Evolutionary conservation across 2,113 vertebrate species (phyloP).

Genomic region (Psittacula cyanocephala): DNA sequence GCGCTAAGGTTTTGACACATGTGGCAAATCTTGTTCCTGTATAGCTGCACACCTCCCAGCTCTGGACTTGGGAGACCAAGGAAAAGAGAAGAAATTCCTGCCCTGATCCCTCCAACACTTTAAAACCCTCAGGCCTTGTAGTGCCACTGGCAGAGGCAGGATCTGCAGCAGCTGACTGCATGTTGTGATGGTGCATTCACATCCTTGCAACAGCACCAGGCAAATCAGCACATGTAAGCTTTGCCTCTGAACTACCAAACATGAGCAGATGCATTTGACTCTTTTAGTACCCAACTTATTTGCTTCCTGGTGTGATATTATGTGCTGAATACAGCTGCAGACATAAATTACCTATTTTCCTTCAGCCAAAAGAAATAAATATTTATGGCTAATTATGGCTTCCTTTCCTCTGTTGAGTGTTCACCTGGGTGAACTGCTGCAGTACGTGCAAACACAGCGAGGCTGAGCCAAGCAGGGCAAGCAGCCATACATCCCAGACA

Average conservation of each 20-base stretch:
- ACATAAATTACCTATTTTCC: neutral
- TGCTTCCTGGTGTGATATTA: neutral
- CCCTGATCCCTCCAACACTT: neutral
- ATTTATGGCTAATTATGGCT: neutral
- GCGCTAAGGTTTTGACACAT: neutral
- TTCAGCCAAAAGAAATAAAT: constrained; percentile 4
- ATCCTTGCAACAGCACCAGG: neutral
- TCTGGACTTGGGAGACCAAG: neutral
- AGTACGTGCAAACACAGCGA: rapidly evolving
- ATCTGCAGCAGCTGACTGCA: neutral
- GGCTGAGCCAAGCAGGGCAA: neutral
- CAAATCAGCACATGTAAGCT: neutral
- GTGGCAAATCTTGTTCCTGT: neutral
- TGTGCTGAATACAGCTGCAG: neutral
- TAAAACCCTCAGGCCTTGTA: neutral
- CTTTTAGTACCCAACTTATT: neutral
- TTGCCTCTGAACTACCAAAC: neutral
- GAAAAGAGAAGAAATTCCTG: neutral
- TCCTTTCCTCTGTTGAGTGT: rapidly evolving
- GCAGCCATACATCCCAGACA: rapidly evolving
- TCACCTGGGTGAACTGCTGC: neutral
- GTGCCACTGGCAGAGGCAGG: neutral
- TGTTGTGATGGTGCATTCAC: neutral
- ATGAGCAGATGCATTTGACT: neutral
- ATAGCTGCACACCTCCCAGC: neutral